These are phyloP conservation scores for Amphilophus citrinellus DNA, from an alignment of 2,113 vertebrate genomes.

Conservation along the genomic window DNA sequence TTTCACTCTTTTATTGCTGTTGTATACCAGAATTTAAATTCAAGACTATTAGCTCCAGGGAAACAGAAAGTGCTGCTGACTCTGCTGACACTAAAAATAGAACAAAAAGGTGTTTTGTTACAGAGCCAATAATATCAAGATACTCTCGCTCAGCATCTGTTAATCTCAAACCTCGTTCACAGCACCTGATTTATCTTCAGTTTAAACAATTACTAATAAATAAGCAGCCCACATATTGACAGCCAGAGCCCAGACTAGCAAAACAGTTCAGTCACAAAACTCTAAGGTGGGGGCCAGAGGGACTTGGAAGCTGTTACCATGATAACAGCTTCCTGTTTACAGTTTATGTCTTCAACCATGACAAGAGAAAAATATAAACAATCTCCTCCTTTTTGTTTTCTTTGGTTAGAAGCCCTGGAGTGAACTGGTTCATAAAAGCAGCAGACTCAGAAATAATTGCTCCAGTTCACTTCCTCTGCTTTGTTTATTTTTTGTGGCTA, in stretches of 20 bases:
- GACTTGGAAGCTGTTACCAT: not conserved
- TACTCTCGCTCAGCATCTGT: not conserved
- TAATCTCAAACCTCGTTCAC: not conserved
- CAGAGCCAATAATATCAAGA: not conserved
- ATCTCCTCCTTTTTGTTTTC: not conserved
- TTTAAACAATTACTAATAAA: not conserved
- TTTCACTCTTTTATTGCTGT: not conserved
- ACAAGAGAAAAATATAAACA: slow-evolving; percentile 6
- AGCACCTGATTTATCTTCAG: rapidly evolving
- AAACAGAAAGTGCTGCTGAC: not conserved
- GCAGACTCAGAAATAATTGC: not conserved
- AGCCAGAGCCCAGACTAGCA: not conserved
- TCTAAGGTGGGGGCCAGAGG: rapidly evolving
- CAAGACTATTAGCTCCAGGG: not conserved
- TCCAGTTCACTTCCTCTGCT: not conserved
- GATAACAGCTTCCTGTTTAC: slow-evolving; percentile 48
- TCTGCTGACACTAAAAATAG: slow-evolving; percentile 39
- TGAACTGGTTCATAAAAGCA: not conserved
- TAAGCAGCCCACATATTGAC: not conserved
- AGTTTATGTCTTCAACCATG: not conserved
- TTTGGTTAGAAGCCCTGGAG: not conserved
- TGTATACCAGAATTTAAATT: not conserved
- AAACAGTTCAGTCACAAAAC: not conserved
- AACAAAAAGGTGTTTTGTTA: slow-evolving; percentile 17
- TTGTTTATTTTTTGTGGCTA: slow-evolving; percentile 17